These are phyloP conservation scores for Dicyrtomina minuta DNA, from an alignment of 2,888 invertebrate species.

Conservation along the genomic window DNA sequence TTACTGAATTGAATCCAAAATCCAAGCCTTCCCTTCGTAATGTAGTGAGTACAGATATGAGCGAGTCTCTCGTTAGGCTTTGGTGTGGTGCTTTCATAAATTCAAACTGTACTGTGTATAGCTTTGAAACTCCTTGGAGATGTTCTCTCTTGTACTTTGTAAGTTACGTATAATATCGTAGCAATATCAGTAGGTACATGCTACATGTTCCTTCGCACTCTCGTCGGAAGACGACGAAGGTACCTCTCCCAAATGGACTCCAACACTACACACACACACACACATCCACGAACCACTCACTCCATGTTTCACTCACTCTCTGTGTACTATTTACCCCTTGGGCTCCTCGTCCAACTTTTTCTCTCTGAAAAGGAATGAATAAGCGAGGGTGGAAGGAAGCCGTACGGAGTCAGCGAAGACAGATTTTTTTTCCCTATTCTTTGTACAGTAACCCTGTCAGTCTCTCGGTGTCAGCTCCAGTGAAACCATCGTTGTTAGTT, in stretches of 20 bases:
- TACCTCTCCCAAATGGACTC: too few species aligned
- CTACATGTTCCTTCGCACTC: too few species aligned
- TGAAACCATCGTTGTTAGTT: slow-evolving; percentile 12
- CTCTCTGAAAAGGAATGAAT: slow-evolving; percentile 10
- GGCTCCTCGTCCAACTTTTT: slow-evolving; percentile 22
- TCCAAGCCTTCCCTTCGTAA: neutral
- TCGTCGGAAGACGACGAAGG: too few species aligned
- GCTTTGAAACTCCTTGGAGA: neutral
- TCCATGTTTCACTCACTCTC: neutral
- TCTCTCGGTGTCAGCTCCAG: slow-evolving; percentile 27
- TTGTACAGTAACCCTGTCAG: slow-evolving; percentile 18
- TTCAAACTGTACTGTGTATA: neutral
- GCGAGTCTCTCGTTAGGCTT: too few species aligned
- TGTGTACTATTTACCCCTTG: slow-evolving; percentile 11
- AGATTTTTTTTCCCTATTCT: slow-evolving; percentile 8
- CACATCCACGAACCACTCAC: neutral
- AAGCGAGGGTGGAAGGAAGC: slow-evolving; percentile 22
- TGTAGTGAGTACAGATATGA: too few species aligned
- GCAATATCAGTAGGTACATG: neutral
- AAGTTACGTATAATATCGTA: neutral
- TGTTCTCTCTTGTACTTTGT: neutral
- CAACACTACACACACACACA: too few species aligned
- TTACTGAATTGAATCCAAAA: slow-evolving; percentile 18
- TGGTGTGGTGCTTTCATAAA: neutral
- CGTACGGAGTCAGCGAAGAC: slow-evolving; percentile 7